Conservation (phyloP, 2,888 invertebrate species). For the Agonopterix alstromeriana region DNA sequence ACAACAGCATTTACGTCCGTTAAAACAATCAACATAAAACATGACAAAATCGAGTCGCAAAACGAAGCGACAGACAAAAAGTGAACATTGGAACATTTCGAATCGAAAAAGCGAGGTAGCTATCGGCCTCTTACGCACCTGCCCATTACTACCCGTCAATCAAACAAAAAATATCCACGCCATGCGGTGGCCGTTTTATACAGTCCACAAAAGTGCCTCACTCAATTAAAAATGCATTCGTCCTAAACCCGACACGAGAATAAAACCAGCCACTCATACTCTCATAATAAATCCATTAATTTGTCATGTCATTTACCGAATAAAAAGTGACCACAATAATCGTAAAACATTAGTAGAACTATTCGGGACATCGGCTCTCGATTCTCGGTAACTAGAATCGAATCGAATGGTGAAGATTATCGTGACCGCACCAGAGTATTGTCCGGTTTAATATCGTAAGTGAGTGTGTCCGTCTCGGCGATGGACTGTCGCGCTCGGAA, state of each 20-base stretch:
- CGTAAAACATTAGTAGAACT: slow-evolving; percentile 45
- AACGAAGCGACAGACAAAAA: slow-evolving; percentile 55
- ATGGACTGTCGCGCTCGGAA: slow-evolving; percentile 35
- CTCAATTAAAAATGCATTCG: slow-evolving; percentile 77
- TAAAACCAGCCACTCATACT: slow-evolving; percentile 61
- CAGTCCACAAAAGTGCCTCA: slow-evolving; percentile 74
- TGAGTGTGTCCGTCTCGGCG: slow-evolving; percentile 40
- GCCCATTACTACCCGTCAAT: slow-evolving; percentile 75
- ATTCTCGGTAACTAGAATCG: slow-evolving; percentile 61
- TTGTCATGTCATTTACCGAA: slow-evolving; percentile 74
- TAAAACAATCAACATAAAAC: slow-evolving; percentile 48
- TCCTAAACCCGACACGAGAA: slow-evolving; percentile 63
- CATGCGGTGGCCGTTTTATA: slow-evolving; percentile 72
- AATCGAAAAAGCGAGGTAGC: slow-evolving; percentile 69
- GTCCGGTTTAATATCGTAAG: slow-evolving; percentile 63
- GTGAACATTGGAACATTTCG: slow-evolving; percentile 38
- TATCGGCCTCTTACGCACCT: slow-evolving; percentile 68
- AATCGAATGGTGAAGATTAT: slow-evolving; percentile 55
- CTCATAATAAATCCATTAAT: slow-evolving; percentile 76
- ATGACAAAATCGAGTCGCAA: slow-evolving; percentile 44
- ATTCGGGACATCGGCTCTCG: slow-evolving; percentile 47
- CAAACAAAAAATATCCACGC: slow-evolving; percentile 69
- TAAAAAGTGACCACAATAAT: slow-evolving; percentile 39
- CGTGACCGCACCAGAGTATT: slow-evolving; percentile 52
- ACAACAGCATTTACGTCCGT: slow-evolving; percentile 36